Evolutionary conservation across 1,140 invertebrate species (phyloP), one percentile per base, ranked within the genome.

Genomic region (Leptinotarsa lineolata): DNA sequence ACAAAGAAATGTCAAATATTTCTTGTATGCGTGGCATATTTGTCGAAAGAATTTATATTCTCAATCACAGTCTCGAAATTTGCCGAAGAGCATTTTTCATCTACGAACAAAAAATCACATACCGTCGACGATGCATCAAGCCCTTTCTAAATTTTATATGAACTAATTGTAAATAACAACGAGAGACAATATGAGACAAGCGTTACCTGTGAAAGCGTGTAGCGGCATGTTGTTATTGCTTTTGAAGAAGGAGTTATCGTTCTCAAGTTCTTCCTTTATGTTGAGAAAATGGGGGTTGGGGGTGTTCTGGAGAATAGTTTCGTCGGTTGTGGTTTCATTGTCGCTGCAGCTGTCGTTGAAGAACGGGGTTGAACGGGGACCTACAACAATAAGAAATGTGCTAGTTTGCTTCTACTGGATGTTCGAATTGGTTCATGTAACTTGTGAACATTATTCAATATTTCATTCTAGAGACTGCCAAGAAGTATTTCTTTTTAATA

Each of bases 311-410:
- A 79, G 46, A 8, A 76, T 67, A n/a, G 72, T 70, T 22, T 80
- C 82, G 45, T 78, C 81, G 4, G 77, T 72, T 20, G 81, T 81
- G 11, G 82, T 82, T 75, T 88, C 86, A 8, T 82, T 85, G 77
- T 87, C 86, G 68, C 86, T 87, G 77, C 86, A 86, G 78, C 86
- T 86, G 77, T 88, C 86, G 68, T 86, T 85, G 67, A 86, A 79
- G 76, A 84, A 85, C 18, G 81, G 79, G 13, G 80, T 81, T 1
- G 82, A 82, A 15, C 83, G 79, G 16, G 86, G 85, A 84, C 86
- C 86, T 87, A 74, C 15, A 70, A 78, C 21, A 72, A 69, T 54
- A 44, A 39, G 30, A 39, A 39, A 39, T 11, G 30, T 39, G 30
- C 30, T 39, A 2, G 30, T 39, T 39, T 11, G 8, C 2, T 39